Evolutionary conservation across 2,888 invertebrate genomes (phyloP).

Genomic region (Amblyjoppa proteus): DNA sequence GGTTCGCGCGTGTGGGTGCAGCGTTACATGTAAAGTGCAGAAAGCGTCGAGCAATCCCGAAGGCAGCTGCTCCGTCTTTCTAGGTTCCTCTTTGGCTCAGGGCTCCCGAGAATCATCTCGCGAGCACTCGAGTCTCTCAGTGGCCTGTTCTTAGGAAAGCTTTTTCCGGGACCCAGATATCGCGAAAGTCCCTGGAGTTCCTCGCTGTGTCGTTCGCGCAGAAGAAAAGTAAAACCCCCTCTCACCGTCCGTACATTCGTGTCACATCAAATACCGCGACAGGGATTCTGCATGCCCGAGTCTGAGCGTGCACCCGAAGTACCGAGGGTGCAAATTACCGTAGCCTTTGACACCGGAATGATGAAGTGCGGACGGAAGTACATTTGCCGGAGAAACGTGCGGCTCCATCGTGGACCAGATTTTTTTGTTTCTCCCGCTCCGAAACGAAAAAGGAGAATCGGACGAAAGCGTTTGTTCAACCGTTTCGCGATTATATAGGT

Average conservation of each 20-base stretch:
- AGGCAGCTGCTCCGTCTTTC: neutral
- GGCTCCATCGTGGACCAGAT: no score
- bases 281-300: neutral
- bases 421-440: no score
- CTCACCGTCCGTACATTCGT: neutral
- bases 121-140: neutral
- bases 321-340: neutral
- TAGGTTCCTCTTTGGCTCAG: neutral
- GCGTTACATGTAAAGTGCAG: neutral
- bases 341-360: neutral
- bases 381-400: no score
- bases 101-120: neutral
- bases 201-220: neutral
- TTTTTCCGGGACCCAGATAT: neutral
- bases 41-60: constrained; percentile 3
- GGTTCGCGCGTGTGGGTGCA: neutral
- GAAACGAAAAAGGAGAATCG: neutral
- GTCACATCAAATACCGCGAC: neutral
- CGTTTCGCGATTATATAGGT: neutral
- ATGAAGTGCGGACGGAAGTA: no score
- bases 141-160: neutral
- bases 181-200: neutral
- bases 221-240: neutral
- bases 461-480: neutral
- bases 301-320: neutral